Percentiles rank a stretch among this genome's conserved stretches.
Evolutionary conservation across 2,113 vertebrate genomes (phyloP).

Genomic region (Rousettus leschenaultii): DNA sequence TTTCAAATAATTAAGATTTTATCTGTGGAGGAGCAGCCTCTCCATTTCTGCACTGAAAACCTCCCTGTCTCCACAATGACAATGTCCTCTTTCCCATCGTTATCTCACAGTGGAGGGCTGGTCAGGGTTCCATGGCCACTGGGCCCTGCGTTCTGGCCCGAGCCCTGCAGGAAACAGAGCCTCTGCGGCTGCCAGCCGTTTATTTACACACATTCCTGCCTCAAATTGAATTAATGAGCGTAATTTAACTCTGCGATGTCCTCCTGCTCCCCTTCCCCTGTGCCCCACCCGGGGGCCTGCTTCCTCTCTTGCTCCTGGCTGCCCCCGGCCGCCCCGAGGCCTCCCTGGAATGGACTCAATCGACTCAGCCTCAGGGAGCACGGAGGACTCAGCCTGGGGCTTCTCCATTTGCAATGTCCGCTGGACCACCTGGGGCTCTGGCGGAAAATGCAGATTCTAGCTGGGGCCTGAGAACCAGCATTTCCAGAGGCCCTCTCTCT

Average conservation of each 20-base stretch:
- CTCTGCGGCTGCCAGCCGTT: constrained; percentile 84
- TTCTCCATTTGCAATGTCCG: neutral
- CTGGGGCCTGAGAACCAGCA: neutral
- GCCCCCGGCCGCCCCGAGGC: no score
- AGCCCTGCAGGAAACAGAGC: constrained; percentile 83
- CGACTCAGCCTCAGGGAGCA: constrained; percentile 4
- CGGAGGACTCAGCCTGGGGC: neutral
- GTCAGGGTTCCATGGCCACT: constrained; percentile 68
- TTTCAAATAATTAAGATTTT: constrained; percentile 71
- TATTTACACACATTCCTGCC: constrained; percentile 90
- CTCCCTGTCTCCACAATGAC: constrained; percentile 67
- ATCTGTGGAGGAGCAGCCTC: constrained; percentile 61
- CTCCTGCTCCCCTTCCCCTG: constrained; percentile 80
- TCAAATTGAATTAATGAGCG: constrained; percentile 90
- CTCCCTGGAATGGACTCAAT: constrained; percentile 31
- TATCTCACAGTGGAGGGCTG: constrained; percentile 59
- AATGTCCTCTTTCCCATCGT: constrained; percentile 54
- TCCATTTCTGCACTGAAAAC: constrained; percentile 66
- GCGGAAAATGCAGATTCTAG: neutral
- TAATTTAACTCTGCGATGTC: constrained; percentile 85
- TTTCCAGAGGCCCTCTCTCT: neutral
- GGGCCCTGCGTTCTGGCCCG: constrained; percentile 81
- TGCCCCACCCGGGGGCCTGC: constrained; percentile 69
- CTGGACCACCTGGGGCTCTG: neutral
- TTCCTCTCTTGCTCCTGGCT: constrained; percentile 38